Base-by-base conservation (phyloP, 1,140 invertebrate species). In the Leptinotarsa lineolata region DNA sequence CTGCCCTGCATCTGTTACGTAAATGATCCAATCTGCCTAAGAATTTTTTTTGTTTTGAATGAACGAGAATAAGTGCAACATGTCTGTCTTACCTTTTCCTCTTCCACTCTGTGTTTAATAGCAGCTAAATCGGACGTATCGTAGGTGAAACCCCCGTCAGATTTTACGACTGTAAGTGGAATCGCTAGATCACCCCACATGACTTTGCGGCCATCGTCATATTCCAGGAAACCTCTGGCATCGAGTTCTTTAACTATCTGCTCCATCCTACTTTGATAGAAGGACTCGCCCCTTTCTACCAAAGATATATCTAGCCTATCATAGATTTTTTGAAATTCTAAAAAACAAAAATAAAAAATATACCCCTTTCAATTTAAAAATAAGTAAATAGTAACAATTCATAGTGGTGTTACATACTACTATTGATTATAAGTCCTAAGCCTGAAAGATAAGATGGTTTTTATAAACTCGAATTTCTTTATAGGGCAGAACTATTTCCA, bases 91-190 rank as follows among this genome's bases (percentile, higher is more conserved):
- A 54, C 48, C 73, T 93, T 93, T 83, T 99, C 96, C 81, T 97
- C 95, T 70, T 94, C 84, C 6, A 99, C 84, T 63, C 98, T 89
- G 65, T 99, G 92, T 77, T 91, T 93, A 3, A 99, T 89, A 11
- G 94, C 90, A 4, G 98, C 96, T 88, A 99, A 88, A 86, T 99
- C 98, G 8, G 97, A 99, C 0, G 98, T 99, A 83, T 99, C 98
- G 85, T 99, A 99, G 0, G 98, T 99, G 83, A 92, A 99, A 39
- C 98, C 98, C 66, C 98, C 98, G 87, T 99, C 98, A 4, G 95
- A 96, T 87, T 99, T 99, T 0, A 99, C 91, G 18, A 99, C 88
- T 0, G 97, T 99, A 18, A 99, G 84, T 1, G 98, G 98, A 77
- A 96, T 91, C 30, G 82, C 82, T 12, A 83, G 86, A 11, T 87